Evolutionary conservation across 64 coral and sea anemone species (phyloP).

Genomic region (Anthopleura sola): DNA sequence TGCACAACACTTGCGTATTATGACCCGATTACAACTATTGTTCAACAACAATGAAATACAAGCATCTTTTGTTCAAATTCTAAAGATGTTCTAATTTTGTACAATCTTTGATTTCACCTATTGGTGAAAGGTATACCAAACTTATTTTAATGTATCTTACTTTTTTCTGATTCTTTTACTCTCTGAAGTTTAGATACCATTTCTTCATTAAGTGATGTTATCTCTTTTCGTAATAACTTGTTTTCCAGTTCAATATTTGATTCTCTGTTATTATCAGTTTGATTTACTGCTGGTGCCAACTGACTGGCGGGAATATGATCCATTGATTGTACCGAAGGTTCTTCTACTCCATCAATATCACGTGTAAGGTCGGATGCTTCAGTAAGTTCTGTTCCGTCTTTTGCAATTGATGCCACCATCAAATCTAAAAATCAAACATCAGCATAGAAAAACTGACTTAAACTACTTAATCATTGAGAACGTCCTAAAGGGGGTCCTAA

Average conservation of each 20-base stretch:
- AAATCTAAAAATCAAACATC: not conserved
- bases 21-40: no score
- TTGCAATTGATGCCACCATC: not conserved
- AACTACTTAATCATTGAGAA: no score
- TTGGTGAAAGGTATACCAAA: no score
- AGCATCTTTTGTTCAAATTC: no score
- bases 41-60: no score
- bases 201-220: slow-evolving; percentile 92
- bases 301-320: not conserved
- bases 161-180: slow-evolving; percentile 76
- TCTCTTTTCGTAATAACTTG: slow-evolving; percentile 84
- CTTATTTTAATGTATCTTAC: slow-evolving; percentile 9
- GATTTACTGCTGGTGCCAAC: slow-evolving; percentile 4
- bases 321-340: slow-evolving; percentile 1
- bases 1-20: no score
- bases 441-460: no score
- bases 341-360: not conserved
- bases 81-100: no score
- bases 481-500: no score
- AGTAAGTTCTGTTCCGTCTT: not conserved
- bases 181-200: slow-evolving; percentile 81
- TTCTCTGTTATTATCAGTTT: slow-evolving; percentile 50
- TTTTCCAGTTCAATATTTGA: slow-evolving; percentile 95
- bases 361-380: not conserved
- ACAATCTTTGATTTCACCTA: no score